phyloP scores from a whole-genome alignment of 1,140 invertebrate genomes.

The Drosophila subobscura region DNA sequence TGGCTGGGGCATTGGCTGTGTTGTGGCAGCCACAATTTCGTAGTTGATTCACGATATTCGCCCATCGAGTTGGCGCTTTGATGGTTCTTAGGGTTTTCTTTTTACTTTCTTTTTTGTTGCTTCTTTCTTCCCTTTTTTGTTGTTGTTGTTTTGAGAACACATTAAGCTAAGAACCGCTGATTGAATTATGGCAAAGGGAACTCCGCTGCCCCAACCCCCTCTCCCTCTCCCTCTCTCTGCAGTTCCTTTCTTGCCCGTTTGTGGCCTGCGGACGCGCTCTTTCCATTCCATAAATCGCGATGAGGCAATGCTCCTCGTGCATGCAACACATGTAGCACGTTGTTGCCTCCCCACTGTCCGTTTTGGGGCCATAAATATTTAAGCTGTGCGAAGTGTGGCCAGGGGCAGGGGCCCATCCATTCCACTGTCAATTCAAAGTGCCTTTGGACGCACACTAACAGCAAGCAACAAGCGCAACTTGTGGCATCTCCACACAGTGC shows the following conservation, averaged over 20 bases:
- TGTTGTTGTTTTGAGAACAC: slow-evolving; percentile 25
- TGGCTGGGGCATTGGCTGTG: too few species aligned
- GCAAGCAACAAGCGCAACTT: slow-evolving; percentile 67
- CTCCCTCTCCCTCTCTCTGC: too few species aligned
- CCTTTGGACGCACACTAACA: slow-evolving; percentile 27
- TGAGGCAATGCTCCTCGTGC: slow-evolving; percentile 34
- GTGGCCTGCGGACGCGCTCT: slow-evolving; percentile 1
- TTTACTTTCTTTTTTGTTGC: not conserved
- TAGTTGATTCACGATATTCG: slow-evolving; percentile 54
- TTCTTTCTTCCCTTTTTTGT: too few species aligned
- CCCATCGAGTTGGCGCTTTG: slow-evolving; percentile 32
- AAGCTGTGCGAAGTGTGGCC: not conserved
- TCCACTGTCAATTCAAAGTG: slow-evolving; percentile 35
- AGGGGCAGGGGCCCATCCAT: too few species aligned
- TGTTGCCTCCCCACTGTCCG: slow-evolving; percentile 20
- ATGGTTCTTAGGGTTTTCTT: not conserved
- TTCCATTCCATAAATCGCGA: slow-evolving; percentile 39
- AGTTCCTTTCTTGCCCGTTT: too few species aligned
- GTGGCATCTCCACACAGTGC: slow-evolving; percentile 27
- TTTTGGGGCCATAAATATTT: slow-evolving; percentile 45
- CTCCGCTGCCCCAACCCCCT: too few species aligned
- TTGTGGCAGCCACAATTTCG: slow-evolving; percentile 17
- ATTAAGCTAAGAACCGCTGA: slow-evolving; percentile 43
- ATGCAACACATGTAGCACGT: slow-evolving; percentile 21
- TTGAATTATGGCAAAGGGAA: slow-evolving; percentile 36